Evolutionary conservation across 2,888 invertebrate species (phyloP).

Genomic region (Hipparchia sbordonii): DNA sequence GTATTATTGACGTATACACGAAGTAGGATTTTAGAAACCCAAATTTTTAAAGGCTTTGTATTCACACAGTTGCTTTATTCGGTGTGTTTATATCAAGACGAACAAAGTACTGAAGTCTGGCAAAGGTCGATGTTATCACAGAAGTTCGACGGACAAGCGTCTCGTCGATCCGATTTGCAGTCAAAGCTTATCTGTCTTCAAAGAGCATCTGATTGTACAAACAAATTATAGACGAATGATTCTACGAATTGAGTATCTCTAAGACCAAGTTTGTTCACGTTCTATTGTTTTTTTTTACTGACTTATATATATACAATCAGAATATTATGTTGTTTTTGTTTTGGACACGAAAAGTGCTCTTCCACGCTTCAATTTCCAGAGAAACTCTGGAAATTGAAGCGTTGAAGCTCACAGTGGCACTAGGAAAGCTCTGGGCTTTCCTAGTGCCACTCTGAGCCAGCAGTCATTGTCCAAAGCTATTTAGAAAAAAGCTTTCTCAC

Average conservation of each 20-base stretch:
- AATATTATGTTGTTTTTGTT: not conserved
- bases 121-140: not conserved
- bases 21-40: too few species aligned
- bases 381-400: too few species aligned
- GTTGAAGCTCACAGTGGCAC: too few species aligned
- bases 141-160: not conserved
- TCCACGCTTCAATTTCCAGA: too few species aligned
- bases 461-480: too few species aligned
- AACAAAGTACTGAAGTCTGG: not conserved
- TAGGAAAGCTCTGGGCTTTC: too few species aligned
- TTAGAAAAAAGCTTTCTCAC: too few species aligned
- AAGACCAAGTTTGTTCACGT: not conserved
- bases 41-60: too few species aligned
- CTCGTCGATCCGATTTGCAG: not conserved
- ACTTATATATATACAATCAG: not conserved
- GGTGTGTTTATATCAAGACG: not conserved
- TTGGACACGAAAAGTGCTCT: too few species aligned
- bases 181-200: conserved; percentile 9
- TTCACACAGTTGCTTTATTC: too few species aligned
- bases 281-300: not conserved
- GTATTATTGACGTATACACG: too few species aligned
- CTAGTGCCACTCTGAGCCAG: too few species aligned
- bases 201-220: not conserved
- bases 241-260: not conserved
- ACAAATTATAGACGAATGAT: not conserved